Conservation (phyloP, 2,113 vertebrate genomes). For the Passer domesticus region DNA sequence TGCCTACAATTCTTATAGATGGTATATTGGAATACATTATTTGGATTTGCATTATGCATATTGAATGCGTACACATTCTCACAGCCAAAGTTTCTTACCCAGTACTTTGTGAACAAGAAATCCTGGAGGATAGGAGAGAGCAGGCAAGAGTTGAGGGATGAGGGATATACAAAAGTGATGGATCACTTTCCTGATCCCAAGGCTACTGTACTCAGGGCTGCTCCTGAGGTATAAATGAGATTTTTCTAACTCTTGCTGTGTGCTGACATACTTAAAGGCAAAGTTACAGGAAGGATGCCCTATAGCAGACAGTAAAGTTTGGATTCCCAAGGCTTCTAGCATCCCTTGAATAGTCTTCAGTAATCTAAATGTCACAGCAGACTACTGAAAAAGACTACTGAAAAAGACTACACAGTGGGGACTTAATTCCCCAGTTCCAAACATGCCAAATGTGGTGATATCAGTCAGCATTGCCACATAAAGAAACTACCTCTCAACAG, state of each 20-base stretch:
- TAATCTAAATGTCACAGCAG: neutral
- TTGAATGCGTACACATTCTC: neutral
- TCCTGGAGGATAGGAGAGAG: neutral
- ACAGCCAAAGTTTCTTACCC: neutral
- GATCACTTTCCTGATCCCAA: neutral
- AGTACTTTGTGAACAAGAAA: neutral
- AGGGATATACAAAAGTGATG: neutral
- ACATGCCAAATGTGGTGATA: neutral
- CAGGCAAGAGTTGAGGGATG: neutral
- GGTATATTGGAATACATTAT: neutral
- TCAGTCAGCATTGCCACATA: neutral
- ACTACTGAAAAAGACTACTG: neutral
- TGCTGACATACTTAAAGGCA: neutral
- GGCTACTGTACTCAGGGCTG: neutral
- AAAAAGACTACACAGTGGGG: neutral
- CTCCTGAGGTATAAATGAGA: neutral
- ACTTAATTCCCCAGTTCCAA: neutral
- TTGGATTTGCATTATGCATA: neutral
- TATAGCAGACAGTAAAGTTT: neutral
- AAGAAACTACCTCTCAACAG: neutral
- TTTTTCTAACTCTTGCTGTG: neutral
- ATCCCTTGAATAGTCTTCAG: neutral
- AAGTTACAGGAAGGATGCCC: neutral
- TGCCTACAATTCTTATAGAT: constrained; percentile 7
- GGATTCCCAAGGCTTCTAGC: neutral